phyloP scores from a whole-genome alignment of 2,888 invertebrate genomes.

The Tuberolachnus salignus region DNA sequence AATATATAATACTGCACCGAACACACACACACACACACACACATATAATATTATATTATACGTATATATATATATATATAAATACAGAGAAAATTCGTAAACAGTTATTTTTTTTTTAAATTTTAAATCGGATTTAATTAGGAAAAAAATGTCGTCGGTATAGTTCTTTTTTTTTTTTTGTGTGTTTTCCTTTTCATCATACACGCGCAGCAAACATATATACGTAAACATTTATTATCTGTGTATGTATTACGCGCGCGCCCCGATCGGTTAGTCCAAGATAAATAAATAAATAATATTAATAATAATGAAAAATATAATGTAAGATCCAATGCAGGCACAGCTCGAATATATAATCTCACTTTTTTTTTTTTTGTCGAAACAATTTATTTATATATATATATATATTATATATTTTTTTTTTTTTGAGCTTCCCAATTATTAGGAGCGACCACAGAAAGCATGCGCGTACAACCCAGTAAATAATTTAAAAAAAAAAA shows the following conservation, averaged over 20 bases:
- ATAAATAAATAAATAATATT: no score
- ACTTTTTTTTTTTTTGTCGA: not conserved
- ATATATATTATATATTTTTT: not conserved
- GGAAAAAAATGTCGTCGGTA: no score
- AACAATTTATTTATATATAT: not conserved
- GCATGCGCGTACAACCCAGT: slow-evolving; percentile 51
- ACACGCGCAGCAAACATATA: not conserved
- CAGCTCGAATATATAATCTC: slow-evolving; percentile 29
- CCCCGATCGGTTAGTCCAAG: slow-evolving; percentile 38
- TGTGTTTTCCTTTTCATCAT: no score
- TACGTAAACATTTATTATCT: not conserved
- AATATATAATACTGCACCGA: no score
- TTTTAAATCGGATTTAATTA: no score
- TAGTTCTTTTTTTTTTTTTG: no score
- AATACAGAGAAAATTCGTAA: no score
- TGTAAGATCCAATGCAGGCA: slow-evolving; percentile 19
- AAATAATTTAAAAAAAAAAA: no score
- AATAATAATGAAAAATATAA: not conserved
- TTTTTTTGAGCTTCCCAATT: slow-evolving; percentile 11
- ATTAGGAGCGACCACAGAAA: slow-evolving; percentile 55
- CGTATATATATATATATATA: no score
- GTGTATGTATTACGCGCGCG: not conserved
- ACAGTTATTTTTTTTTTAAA: no score
- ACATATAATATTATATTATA: no score
- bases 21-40: no score